phyloP scores from a whole-genome alignment of 2,113 vertebrate genomes.

The Aplodontia rufa region DNA sequence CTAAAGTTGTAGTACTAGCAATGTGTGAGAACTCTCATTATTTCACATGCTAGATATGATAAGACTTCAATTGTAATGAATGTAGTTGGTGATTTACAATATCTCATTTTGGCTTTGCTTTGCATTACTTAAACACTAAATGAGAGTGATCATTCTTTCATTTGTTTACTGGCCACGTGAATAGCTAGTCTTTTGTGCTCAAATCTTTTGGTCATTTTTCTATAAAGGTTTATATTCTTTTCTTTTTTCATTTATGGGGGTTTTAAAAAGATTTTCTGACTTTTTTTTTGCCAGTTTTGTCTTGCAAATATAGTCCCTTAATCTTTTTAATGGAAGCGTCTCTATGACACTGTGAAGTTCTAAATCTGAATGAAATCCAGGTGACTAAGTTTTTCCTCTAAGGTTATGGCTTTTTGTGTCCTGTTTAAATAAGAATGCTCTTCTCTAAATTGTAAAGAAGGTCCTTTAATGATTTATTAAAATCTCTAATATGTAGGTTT shows the following conservation, averaged over 20 bases:
- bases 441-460: not conserved
- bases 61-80: not conserved
- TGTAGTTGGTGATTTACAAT: not conserved
- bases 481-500: not conserved
- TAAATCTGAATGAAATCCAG: not conserved
- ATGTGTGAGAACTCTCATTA: not conserved
- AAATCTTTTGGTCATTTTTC: not conserved
- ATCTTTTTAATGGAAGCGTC: not conserved
- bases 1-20: not conserved
- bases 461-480: not conserved
- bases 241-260: not conserved
- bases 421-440: not conserved
- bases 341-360: not conserved
- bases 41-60: not conserved
- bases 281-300: not conserved
- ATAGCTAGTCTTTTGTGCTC: not conserved
- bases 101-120: not conserved
- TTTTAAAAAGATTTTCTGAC: not conserved
- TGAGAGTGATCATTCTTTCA: not conserved
- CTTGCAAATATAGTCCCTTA: not conserved
- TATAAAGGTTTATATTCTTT: not conserved
- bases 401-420: not conserved
- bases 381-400: not conserved
- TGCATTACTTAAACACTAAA: not conserved
- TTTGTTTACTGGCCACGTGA: not conserved